Base-by-base conservation (phyloP, 2,888 invertebrate species). In the Yponomeuta malinellus region DNA sequence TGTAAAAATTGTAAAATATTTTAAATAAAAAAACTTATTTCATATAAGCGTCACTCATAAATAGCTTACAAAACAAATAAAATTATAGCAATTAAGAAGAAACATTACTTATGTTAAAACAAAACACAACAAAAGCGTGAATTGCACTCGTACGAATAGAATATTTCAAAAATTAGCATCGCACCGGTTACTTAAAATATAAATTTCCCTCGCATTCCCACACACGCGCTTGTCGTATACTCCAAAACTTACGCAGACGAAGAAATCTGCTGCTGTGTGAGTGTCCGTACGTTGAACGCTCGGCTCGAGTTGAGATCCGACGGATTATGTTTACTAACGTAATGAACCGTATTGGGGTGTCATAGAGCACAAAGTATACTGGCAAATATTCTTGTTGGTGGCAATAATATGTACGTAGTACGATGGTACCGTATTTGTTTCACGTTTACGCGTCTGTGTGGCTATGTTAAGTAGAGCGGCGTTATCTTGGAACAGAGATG, bases 381-480 rank as follows among this genome's bases (percentile, higher is more conserved):
- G 66, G 23, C 33, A 33, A 48, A 29, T 68, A 10, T 29, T 65
- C 29, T 73, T 72, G 73, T 74, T 73, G 78, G 75, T 78, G 81
- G 83, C 81, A 83, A 77, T 77, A 77, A 78, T 85, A 87, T 83
- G 82, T 59, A 59, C 52, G 81, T 86, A 86, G 90, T 86, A 80
- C 84, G 83, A 82, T 86, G 89, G 86, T 90, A 90, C 90, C 90
- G 91, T 92, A 92, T 92, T 72, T 92, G 91, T 92, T 91, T 89
- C 90, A 89, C 88, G 90, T 90, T 90, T 89, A 90, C 88, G 87
- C 87, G 86, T 85, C 85, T 90, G 90, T 91, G 90, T 90, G 89
- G 83, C 84, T 89, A 89, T 89, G 92, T 91, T 91, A 92, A 92
- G 92, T 91, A 90, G 92, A 91, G 92, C 92, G 90, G 70, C 80